These are phyloP conservation scores for Cacatua alba DNA, from an alignment of 2,113 vertebrate genomes.

Conservation along the genomic window DNA sequence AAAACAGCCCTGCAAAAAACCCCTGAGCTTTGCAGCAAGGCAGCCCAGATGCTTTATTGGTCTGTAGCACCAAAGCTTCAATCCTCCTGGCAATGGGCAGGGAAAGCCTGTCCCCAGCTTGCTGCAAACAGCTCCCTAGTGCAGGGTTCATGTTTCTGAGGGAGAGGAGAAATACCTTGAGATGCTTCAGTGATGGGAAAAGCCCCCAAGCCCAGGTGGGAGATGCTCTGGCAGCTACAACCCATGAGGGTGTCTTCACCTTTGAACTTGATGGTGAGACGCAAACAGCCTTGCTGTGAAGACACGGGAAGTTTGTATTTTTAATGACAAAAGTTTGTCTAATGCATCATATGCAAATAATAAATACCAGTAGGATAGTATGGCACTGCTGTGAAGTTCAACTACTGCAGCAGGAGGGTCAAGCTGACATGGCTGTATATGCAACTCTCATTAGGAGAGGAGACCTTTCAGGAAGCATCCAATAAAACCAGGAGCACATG, in stretches of 20 bases:
- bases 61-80: background rate
- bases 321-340: background rate
- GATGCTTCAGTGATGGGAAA: background rate
- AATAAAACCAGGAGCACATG: background rate
- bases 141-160: background rate
- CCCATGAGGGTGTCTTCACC: background rate
- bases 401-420: fast-evolving
- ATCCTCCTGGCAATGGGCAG: background rate
- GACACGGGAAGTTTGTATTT: fast-evolving
- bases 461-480: background rate
- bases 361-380: background rate
- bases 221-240: background rate
- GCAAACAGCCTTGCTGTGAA: background rate
- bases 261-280: background rate
- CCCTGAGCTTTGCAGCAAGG: background rate
- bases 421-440: background rate
- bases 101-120: background rate
- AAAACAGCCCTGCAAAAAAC: background rate
- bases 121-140: background rate
- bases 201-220: fast-evolving
- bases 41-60: background rate
- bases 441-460: background rate
- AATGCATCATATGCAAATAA: fast-evolving
- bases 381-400: too few relatives aligned
- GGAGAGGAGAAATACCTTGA: background rate